Percentiles rank a stretch among this genome's conserved stretches.
Evolutionary conservation across 1,140 invertebrate genomes (phyloP).

Genomic region (Probaryconus sp.): DNA sequence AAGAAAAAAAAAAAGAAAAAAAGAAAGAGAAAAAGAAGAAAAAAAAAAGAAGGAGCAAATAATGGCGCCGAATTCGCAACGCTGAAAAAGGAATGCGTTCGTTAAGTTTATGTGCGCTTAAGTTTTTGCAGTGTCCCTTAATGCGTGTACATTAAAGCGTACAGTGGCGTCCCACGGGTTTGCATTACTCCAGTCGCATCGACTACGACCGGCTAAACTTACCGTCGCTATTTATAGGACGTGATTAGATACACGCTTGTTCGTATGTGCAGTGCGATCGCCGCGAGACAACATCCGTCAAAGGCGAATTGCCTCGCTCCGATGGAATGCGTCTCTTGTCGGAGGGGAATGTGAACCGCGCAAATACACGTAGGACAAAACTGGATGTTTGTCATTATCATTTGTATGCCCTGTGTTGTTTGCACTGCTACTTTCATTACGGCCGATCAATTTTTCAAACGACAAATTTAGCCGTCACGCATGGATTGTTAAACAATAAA

Average conservation of each 20-base stretch:
- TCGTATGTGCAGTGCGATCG: conserved; percentile 55
- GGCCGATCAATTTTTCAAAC: conserved; percentile 29
- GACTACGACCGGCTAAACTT: conserved; percentile 54
- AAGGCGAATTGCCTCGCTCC: conserved; percentile 55
- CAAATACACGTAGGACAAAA: conserved; percentile 46
- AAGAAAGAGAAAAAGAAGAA: conserved; percentile 22
- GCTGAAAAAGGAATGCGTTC: conserved; percentile 18
- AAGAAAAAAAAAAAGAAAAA: conserved; percentile 19
- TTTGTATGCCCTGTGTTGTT: conserved; percentile 25
- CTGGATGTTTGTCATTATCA: conserved; percentile 48
- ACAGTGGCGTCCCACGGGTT: conserved; percentile 49
- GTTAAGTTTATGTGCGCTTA: conserved; percentile 19
- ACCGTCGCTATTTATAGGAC: conserved; percentile 59
- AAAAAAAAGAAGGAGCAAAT: conserved; percentile 20
- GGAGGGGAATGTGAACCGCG: conserved; percentile 28
- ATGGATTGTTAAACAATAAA: conserved; percentile 4
- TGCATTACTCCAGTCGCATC: conserved; percentile 57
- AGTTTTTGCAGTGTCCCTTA: conserved; percentile 43
- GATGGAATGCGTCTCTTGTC: conserved; percentile 37
- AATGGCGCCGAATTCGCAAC: conserved; percentile 8
- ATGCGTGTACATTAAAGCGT: conserved; percentile 30
- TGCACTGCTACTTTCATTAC: conserved; percentile 43
- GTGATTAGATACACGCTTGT: conserved; percentile 59
- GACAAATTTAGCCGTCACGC: not conserved
- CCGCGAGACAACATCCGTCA: conserved; percentile 56